phyloP scores from a whole-genome alignment of 2,797 vertebrate species.

The Acipenser transmontanus region DNA sequence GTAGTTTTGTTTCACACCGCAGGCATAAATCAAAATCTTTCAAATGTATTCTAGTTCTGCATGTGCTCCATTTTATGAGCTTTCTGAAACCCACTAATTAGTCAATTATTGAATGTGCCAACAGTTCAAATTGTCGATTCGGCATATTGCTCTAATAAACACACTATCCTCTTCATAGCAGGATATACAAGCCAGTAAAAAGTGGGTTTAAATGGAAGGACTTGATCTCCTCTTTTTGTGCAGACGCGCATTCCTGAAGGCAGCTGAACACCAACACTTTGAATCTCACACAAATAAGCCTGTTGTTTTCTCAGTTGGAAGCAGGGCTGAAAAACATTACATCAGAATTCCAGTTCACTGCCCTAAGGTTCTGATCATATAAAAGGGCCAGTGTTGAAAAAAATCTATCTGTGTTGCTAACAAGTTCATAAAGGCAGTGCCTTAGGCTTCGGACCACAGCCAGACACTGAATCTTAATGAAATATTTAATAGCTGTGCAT shows the following conservation, averaged over 20 bases:
- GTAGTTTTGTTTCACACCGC: too few relatives aligned
- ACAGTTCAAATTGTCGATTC: background rate
- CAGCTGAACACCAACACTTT: conserved; percentile 16
- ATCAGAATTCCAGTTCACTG: conserved; percentile 22
- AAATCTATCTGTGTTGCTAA: background rate
- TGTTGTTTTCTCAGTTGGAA: conserved; percentile 25
- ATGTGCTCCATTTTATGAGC: background rate
- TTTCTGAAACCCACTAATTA: background rate
- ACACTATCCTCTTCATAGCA: background rate
- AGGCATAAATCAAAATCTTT: too few relatives aligned
- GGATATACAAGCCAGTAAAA: background rate
- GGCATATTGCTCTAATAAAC: background rate
- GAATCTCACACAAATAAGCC: conserved; percentile 22
- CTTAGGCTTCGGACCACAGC: too few relatives aligned
- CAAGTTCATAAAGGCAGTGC: background rate
- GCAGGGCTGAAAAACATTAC: conserved; percentile 17
- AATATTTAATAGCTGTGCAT: too few relatives aligned
- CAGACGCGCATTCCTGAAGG: conserved; percentile 4
- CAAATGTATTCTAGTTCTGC: too few relatives aligned
- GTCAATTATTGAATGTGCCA: background rate
- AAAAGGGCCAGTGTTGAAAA: conserved; percentile 8
- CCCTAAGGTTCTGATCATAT: conserved; percentile 7
- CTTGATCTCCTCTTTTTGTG: background rate
- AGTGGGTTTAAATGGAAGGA: conserved; percentile 1
- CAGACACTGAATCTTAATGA: too few relatives aligned